Conservation (phyloP, 2,113 vertebrate genomes). For the Protomyctophum bolini region DNA sequence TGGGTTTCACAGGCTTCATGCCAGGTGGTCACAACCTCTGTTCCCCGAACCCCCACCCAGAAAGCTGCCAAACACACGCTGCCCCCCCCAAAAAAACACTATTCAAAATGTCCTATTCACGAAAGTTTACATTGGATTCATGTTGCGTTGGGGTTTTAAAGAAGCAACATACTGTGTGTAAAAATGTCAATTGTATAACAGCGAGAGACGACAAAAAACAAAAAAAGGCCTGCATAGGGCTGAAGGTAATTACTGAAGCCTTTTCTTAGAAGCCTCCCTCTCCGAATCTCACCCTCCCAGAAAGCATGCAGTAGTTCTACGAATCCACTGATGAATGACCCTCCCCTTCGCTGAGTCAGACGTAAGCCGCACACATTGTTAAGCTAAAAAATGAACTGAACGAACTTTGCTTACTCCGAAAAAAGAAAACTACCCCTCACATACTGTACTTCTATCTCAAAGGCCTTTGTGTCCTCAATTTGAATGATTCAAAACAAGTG, state of each 20-base stretch:
- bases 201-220: slow-evolving; percentile 52
- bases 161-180: slow-evolving; percentile 12
- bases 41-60: slow-evolving; percentile 38
- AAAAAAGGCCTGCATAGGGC: slow-evolving; percentile 70
- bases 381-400: slow-evolving; percentile 53
- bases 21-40: slow-evolving; percentile 42
- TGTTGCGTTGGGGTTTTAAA: slow-evolving; percentile 35
- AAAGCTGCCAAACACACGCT: slow-evolving; percentile 20
- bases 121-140: slow-evolving; percentile 6
- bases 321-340: slow-evolving; percentile 77
- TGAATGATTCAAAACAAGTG: slow-evolving; percentile 51
- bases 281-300: slow-evolving; percentile 76
- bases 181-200: slow-evolving; percentile 39
- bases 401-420: slow-evolving; percentile 46
- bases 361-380: slow-evolving; percentile 56
- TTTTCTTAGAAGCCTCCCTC: slow-evolving; percentile 83
- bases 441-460: slow-evolving; percentile 34
- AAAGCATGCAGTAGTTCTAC: slow-evolving; percentile 79
- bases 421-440: slow-evolving; percentile 18
- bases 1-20: slow-evolving; percentile 68
- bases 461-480: slow-evolving; percentile 58
- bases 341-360: slow-evolving; percentile 74
- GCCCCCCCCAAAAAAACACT: slow-evolving; percentile 11
- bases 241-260: slow-evolving; percentile 82
- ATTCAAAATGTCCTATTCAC: slow-evolving; percentile 17